Conservation (phyloP, 1,140 invertebrate species). For the Bemisia tabaci region DNA sequence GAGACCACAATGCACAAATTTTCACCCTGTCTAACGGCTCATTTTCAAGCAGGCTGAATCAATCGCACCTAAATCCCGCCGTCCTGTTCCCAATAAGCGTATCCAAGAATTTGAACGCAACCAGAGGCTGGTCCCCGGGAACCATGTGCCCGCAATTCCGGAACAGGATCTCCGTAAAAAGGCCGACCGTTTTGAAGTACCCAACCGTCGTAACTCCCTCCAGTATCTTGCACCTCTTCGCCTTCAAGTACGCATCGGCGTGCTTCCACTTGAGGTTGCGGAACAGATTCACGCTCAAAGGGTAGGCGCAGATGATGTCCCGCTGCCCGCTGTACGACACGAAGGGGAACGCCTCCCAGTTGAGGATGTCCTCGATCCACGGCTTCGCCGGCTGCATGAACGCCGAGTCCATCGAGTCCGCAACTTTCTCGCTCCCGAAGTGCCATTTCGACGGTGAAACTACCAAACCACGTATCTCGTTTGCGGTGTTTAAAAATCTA, state of each 20-base stretch:
- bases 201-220: not conserved
- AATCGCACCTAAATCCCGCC: too few species aligned
- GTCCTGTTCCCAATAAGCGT: not conserved
- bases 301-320: not conserved
- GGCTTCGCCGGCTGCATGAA: not conserved
- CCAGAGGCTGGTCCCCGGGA: not conserved
- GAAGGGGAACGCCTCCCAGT: not conserved
- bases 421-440: slow-evolving; percentile 34
- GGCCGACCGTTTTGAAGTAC: not conserved
- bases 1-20: too few species aligned
- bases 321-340: not conserved
- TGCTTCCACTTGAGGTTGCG: not conserved
- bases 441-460: too few species aligned
- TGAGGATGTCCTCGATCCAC: not conserved
- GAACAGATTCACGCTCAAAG: not conserved
- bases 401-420: too few species aligned
- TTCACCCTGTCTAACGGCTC: too few species aligned
- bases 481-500: too few species aligned
- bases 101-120: not conserved
- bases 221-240: not conserved
- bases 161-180: not conserved
- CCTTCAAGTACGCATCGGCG: not conserved
- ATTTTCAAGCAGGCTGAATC: too few species aligned
- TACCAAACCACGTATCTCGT: too few species aligned
- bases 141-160: not conserved